Evolutionary conservation across 1,140 invertebrate species (phyloP).

Genomic region (Notospermus geniculatus): DNA sequence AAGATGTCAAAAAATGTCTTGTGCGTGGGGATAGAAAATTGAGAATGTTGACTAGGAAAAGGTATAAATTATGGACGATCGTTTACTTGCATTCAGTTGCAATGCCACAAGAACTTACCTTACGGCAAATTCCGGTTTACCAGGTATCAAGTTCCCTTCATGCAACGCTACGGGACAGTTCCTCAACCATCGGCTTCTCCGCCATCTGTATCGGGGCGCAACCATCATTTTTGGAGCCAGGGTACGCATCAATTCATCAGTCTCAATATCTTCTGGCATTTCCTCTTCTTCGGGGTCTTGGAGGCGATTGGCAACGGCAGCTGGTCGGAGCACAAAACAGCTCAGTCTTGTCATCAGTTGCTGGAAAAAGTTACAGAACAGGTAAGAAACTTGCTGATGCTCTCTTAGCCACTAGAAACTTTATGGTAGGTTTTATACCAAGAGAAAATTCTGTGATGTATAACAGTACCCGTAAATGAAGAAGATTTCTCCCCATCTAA

Average conservation of each 20-base stretch:
- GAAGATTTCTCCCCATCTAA: too few species aligned
- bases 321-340: conserved; percentile 48
- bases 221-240: conserved; percentile 48
- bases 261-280: conserved; percentile 48
- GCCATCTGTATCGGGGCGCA: conserved; percentile 50
- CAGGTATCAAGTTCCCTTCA: conserved; percentile 49
- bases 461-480: too few species aligned
- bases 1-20: too few species aligned
- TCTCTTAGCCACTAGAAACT: too few species aligned
- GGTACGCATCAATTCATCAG: conserved; percentile 48
- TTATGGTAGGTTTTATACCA: too few species aligned
- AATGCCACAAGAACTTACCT: too few species aligned
- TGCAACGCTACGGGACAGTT: conserved; percentile 54
- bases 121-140: conserved; percentile 53
- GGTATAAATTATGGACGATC: too few species aligned
- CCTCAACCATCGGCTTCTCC: conserved; percentile 47
- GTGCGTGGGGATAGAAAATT: too few species aligned
- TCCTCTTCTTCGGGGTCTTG: conserved; percentile 49
- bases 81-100: too few species aligned
- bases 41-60: too few species aligned
- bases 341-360: conserved; percentile 47
- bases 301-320: conserved; percentile 46
- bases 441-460: too few species aligned
- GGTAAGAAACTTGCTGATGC: neutral
- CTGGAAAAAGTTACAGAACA: conserved; percentile 25